A percentile compares a stretch with the other conserved stretches of the same genome.
Conservation (phyloP, 2,888 invertebrate species). For the Pristionchus fissidentatus region DNA sequence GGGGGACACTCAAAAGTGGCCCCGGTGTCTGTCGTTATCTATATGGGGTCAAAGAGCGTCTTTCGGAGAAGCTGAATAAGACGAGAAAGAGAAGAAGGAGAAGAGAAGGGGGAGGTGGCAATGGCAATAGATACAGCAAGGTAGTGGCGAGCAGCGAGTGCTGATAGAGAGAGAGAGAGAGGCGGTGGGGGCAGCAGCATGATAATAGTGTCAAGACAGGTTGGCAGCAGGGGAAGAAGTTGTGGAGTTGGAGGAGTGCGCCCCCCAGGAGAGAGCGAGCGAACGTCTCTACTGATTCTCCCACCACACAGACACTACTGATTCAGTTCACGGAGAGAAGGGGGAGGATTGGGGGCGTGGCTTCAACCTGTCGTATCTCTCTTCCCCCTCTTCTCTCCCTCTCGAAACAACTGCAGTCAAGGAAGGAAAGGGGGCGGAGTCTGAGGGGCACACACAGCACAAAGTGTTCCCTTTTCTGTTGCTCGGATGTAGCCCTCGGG, state of each 20-base stretch:
- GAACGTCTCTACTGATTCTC: neutral
- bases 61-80: conserved; percentile 13
- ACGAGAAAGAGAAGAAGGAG: conserved; percentile 23
- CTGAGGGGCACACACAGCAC: no score
- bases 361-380: neutral
- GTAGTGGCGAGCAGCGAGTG: conserved; percentile 27
- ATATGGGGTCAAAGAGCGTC: conserved; percentile 34
- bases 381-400: neutral
- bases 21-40: neutral
- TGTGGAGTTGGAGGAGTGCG: neutral
- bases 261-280: no score
- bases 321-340: neutral
- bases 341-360: neutral
- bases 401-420: neutral
- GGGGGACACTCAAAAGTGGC: no score
- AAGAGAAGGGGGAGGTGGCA: neutral
- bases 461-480: conserved; percentile 1
- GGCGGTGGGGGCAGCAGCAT: neutral
- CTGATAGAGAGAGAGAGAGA: conserved; percentile 11
- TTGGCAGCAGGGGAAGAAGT: neutral
- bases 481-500: neutral
- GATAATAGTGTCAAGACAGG: conserved; percentile 13
- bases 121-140: conserved; percentile 8
- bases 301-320: no score
- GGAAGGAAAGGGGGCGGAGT: neutral